Conservation (phyloP, 2,888 invertebrate species). For the Drosophila maculinotata region DNA sequence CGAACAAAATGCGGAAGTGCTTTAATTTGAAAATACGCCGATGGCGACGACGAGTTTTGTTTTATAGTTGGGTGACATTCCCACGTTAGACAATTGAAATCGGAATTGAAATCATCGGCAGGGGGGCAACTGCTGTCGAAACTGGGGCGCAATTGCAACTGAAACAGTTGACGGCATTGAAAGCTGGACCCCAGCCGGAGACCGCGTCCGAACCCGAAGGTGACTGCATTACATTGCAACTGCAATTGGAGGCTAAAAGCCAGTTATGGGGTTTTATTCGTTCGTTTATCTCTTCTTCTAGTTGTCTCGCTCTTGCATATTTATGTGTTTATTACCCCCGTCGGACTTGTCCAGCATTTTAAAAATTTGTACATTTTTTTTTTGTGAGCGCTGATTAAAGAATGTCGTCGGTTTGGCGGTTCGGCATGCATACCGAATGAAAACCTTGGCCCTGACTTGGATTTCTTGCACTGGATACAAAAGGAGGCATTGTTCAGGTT, state of each 20-base stretch:
- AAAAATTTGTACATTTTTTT: conserved; percentile 24
- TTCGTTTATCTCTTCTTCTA: not conserved
- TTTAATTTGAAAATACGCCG: conserved; percentile 58
- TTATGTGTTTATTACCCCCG: conserved; percentile 20
- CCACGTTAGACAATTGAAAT: conserved; percentile 54
- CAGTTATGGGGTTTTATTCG: conserved; percentile 19
- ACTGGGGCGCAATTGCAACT: conserved; percentile 45
- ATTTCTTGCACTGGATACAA: conserved; percentile 40
- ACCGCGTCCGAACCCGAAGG: conserved; percentile 31
- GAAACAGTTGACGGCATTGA: conserved; percentile 42
- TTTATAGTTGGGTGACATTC: conserved; percentile 39
- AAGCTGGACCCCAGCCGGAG: conserved; percentile 2
- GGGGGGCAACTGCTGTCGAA: conserved; percentile 23
- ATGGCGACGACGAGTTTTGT: conserved; percentile 34
- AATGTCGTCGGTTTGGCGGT: conserved; percentile 37
- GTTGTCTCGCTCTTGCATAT: conserved; percentile 7
- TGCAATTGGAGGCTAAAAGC: conserved; percentile 35
- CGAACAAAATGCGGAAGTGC: conserved; percentile 56
- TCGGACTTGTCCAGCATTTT: conserved; percentile 33
- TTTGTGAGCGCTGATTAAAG: conserved; percentile 44
- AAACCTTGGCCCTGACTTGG: conserved; percentile 68
- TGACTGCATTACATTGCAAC: conserved; percentile 30
- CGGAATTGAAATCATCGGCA: conserved; percentile 41
- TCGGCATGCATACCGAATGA: conserved; percentile 48
- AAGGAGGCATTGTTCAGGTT: conserved; percentile 36